Evolutionary conservation across 2,797 vertebrate species (phyloP).

Genomic region (Hylomyscus alleni): DNA sequence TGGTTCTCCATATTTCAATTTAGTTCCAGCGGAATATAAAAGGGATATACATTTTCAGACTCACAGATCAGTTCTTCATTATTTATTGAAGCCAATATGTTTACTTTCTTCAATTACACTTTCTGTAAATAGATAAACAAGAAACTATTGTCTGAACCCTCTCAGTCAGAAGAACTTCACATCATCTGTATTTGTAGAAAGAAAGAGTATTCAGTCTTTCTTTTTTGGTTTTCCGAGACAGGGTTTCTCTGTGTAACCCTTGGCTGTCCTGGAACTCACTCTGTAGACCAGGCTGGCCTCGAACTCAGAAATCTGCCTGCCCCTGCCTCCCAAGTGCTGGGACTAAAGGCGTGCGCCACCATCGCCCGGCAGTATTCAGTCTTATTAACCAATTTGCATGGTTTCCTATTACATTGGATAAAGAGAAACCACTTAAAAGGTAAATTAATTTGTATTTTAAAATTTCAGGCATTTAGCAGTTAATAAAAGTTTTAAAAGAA

Average conservation of each 20-base stretch:
- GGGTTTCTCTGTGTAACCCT: no score
- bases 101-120: slow-evolving; percentile 39
- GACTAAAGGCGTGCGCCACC: no score
- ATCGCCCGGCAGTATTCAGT: slow-evolving; percentile 13
- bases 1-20: slow-evolving; percentile 34
- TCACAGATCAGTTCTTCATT: slow-evolving; percentile 1
- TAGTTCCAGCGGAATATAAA: not conserved
- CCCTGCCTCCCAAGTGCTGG: no score
- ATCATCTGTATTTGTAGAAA: slow-evolving; percentile 55
- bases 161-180: slow-evolving; percentile 48
- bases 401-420: slow-evolving; percentile 70
- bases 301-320: no score
- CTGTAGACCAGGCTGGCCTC: no score
- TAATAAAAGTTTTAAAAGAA: slow-evolving; percentile 75
- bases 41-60: slow-evolving; percentile 13
- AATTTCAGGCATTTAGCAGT: slow-evolving; percentile 73
- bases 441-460: slow-evolving; percentile 66
- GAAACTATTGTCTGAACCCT: slow-evolving; percentile 19
- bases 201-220: slow-evolving; percentile 25
- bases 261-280: no score
- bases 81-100: slow-evolving; percentile 48
- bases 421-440: slow-evolving; percentile 62
- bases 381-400: slow-evolving; percentile 72
- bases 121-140: slow-evolving; percentile 9
- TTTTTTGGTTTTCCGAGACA: no score